These are phyloP conservation scores for Nibea albiflora DNA, from an alignment of 2,113 vertebrate species.

Conservation along the genomic window DNA sequence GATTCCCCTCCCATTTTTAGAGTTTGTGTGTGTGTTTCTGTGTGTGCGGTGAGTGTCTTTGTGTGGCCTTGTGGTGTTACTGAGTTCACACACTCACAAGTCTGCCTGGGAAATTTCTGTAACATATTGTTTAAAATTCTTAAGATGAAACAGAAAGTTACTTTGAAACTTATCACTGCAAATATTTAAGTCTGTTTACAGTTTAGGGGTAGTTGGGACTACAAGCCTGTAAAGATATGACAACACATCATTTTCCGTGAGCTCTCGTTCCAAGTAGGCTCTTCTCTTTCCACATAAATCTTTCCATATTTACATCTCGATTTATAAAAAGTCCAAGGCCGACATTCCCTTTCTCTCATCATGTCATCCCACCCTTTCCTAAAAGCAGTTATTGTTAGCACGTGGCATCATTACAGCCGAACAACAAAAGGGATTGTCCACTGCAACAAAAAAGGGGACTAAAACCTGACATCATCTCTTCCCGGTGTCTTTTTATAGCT, in stretches of 20 bases:
- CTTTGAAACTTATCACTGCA: conserved; percentile 50
- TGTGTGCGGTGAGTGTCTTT: conserved; percentile 39
- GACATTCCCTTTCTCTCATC: conserved; percentile 67
- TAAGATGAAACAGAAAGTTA: conserved; percentile 54
- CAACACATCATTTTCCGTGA: conserved; percentile 57
- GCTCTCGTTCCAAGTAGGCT: conserved; percentile 50
- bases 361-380: conserved; percentile 77
- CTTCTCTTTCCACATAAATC: conserved; percentile 69
- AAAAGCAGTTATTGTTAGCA: conserved; percentile 73
- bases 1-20: conserved; percentile 74
- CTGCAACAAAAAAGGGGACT: not conserved
- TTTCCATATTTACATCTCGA: conserved; percentile 73
- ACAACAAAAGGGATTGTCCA: conserved; percentile 67
- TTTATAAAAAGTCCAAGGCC: conserved; percentile 73
- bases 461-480: conserved; percentile 67
- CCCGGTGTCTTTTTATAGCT: conserved; percentile 50
- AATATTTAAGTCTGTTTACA: conserved; percentile 59
- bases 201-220: conserved; percentile 28
- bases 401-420: conserved; percentile 46
- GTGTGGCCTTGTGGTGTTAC: conserved; percentile 63
- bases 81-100: conserved; percentile 58
- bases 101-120: conserved; percentile 56
- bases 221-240: conserved; percentile 56
- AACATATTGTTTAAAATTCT: conserved; percentile 33
- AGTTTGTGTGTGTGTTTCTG: conserved; percentile 25